A percentile compares a stretch with the other conserved stretches of the same genome.
These are phyloP conservation scores for Pollenia griseotomentosa DNA, from an alignment of 2,888 invertebrate genomes.

Conservation along the genomic window DNA sequence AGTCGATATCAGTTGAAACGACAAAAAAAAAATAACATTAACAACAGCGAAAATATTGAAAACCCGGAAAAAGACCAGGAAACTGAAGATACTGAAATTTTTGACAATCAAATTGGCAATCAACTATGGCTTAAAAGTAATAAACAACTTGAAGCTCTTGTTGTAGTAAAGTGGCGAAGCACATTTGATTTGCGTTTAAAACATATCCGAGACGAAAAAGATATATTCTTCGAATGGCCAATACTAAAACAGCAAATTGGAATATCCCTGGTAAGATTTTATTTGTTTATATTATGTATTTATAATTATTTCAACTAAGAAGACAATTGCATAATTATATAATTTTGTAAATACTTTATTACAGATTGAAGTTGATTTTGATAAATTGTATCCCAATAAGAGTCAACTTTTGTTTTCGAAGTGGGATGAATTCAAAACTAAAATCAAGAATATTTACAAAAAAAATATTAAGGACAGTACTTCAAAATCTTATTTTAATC, in stretches of 20 bases:
- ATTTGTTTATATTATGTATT: constrained; percentile 48
- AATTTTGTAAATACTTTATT: constrained; percentile 51
- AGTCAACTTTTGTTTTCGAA: constrained; percentile 49
- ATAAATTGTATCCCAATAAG: constrained; percentile 44
- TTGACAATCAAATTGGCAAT: constrained; percentile 41
- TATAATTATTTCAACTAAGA: constrained; percentile 49
- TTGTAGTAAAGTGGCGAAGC: constrained; percentile 46
- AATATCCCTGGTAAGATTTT: constrained; percentile 49
- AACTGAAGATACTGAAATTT: constrained; percentile 34
- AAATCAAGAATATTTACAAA: constrained; percentile 52
- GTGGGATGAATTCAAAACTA: constrained; percentile 47
- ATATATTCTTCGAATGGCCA: constrained; percentile 47
- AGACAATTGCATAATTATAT: constrained; percentile 50
- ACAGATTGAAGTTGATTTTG: constrained; percentile 51
- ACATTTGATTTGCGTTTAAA: constrained; percentile 39
- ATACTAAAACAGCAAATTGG: constrained; percentile 43
- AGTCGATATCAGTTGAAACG: constrained; percentile 53
- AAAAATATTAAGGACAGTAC: constrained; percentile 58
- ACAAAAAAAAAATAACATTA: constrained; percentile 51
- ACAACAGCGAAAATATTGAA: constrained; percentile 45
- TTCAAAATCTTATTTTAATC: constrained; percentile 54
- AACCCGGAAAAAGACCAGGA: constrained; percentile 42
- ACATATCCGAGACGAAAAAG: constrained; percentile 44
- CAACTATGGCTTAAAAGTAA: constrained; percentile 50
- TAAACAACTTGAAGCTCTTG: constrained; percentile 57